A percentile compares a stretch with the other conserved stretches of the same genome.
Conservation (phyloP, 1,140 invertebrate species). For the Sarcophaga peregrina region DNA sequence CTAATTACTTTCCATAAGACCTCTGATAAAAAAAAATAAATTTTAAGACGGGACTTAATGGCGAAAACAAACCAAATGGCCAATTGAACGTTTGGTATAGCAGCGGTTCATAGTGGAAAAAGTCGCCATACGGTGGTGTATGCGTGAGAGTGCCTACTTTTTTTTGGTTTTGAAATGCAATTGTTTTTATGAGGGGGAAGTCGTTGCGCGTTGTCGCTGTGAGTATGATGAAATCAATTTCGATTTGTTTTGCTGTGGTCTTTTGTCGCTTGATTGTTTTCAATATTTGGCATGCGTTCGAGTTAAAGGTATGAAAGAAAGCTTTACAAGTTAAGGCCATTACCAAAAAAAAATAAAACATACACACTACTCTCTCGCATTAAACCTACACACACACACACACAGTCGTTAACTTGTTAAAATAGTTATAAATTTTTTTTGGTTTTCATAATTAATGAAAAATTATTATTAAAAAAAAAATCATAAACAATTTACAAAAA, state of each 20-base stretch:
- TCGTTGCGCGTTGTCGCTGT: not conserved
- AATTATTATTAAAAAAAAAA: too few species aligned
- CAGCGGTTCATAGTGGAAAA: conserved; percentile 17
- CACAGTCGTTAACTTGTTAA: too few species aligned
- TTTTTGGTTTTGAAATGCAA: conserved; percentile 20
- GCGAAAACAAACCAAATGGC: not conserved
- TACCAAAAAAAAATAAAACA: conserved; percentile 14
- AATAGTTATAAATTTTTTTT: too few species aligned
- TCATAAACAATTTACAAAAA: too few species aligned
- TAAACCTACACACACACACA: too few species aligned
- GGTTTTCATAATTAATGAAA: too few species aligned
- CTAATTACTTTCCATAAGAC: not conserved
- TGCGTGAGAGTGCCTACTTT: conserved; percentile 14
- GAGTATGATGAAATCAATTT: not conserved
- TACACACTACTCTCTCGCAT: too few species aligned
- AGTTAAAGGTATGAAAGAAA: not conserved
- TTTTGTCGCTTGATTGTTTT: not conserved
- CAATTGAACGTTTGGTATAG: not conserved
- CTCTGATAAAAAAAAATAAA: not conserved
- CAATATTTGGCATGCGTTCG: not conserved
- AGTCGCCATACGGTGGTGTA: not conserved
- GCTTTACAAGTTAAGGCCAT: not conserved
- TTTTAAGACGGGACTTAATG: not conserved
- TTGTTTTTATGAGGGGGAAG: not conserved
- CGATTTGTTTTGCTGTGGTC: not conserved